Evolutionary conservation across 2,797 vertebrate genomes (phyloP), one percentile per base, ranked within the genome.

Genomic region (Loris lydekkerianus): DNA sequence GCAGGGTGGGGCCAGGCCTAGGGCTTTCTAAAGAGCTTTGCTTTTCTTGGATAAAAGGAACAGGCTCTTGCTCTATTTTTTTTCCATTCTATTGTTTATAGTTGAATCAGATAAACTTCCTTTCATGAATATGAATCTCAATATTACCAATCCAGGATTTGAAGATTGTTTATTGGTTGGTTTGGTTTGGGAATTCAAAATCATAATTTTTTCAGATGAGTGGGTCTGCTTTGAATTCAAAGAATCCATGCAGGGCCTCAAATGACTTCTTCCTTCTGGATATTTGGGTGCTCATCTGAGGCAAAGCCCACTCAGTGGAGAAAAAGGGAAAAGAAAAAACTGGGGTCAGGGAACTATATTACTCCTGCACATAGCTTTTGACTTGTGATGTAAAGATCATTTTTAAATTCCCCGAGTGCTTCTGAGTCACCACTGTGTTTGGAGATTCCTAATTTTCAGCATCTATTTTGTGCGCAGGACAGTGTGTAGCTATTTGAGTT

Each of bases 141-240:
- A n/a, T 21, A 37, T 63, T 75, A 17, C 31, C 43, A 61, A 1
- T 56, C 69, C 93, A 80, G 25, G 13, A 2, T 29, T 83, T 40
- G 11, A 10, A 14, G 13, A 43, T n/a, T 27, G 20, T 21, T 29
- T 34, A 53, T 34, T 70, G 40, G 43, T 20, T 78, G 67, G n/a
- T 83, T 89, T 75, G 29, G 20, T 87, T 95, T 94, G 27, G 23
- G 20, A 91, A 63, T 56, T 91, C 53, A 82, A 91, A 76, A 46
- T 5, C 10, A 69, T 29, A 5, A 82, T 72, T 83, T 95, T 72
- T 94, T 86, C 70, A 77, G 25, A 46, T 49, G 21, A 53, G 2
- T 67, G 0, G 61, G 7, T 88, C 43, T 77, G 27, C 72, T 91
- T 73, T 93, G 46, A 86, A 56, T 67, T 90, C 20, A 46, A 53